These are phyloP conservation scores for Drosophila seguyi DNA, from an alignment of 1,140 invertebrate genomes.

Conservation along the genomic window DNA sequence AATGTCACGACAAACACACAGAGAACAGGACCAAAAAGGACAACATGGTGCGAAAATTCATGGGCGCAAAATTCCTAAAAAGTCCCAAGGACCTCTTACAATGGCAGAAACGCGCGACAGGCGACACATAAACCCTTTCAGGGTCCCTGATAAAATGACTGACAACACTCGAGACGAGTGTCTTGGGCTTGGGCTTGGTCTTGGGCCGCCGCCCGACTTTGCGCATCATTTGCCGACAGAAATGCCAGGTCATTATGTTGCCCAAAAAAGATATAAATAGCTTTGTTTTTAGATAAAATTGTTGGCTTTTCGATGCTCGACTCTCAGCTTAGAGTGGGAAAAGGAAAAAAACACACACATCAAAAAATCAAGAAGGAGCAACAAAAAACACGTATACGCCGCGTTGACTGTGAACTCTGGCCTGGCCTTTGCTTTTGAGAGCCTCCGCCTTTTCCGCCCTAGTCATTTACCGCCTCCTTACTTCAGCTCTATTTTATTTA, in stretches of 20 bases:
- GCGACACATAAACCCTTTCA: conserved; percentile 70
- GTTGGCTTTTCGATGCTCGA: conserved; percentile 42
- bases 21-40: conserved; percentile 2
- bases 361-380: not conserved
- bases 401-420: conserved; percentile 40
- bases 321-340: conserved; percentile 6
- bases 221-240: conserved; percentile 64
- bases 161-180: conserved; percentile 53
- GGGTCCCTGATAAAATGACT: conserved; percentile 73
- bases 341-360: not conserved
- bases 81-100: conserved; percentile 31
- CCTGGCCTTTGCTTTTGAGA: conserved; percentile 31
- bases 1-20: conserved; percentile 18
- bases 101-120: conserved; percentile 49
- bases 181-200: conserved; percentile 1
- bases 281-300: conserved; percentile 64
- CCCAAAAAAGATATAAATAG: conserved; percentile 57
- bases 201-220: conserved; percentile 36
- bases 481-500: conserved; percentile 31
- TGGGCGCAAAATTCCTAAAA: conserved; percentile 35
- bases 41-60: conserved; percentile 39
- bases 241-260: conserved; percentile 76
- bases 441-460: conserved; percentile 1
- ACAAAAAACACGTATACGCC: conserved; percentile 66
- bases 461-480: conserved; percentile 42